phyloP scores from a whole-genome alignment of 2,888 invertebrate genomes.

The Aleiodes leptofemur region DNA sequence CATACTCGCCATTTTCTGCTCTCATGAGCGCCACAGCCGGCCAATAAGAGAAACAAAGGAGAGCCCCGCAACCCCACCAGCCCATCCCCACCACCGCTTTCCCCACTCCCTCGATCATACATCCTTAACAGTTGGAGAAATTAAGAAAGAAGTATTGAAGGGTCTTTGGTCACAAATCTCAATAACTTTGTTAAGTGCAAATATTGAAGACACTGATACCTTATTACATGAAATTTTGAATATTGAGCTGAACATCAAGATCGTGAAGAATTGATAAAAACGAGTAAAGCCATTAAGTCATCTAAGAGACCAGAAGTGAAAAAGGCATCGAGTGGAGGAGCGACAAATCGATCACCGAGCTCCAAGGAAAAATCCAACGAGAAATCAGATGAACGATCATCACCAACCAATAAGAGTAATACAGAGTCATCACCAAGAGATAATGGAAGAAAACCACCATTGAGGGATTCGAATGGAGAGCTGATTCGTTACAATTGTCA shows the following conservation, averaged over 20 bases:
- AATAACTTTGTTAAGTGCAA: not conserved
- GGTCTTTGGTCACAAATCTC: slow-evolving; percentile 19
- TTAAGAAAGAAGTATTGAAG: slow-evolving; percentile 22
- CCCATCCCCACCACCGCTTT: too few species aligned
- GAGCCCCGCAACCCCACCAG: too few species aligned
- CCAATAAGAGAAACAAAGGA: too few species aligned
- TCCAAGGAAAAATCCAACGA: not conserved
- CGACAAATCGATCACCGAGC: not conserved
- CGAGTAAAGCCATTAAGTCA: not conserved
- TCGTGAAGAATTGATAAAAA: not conserved
- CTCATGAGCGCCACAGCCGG: too few species aligned
- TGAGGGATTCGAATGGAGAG: too few species aligned
- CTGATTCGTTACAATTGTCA: too few species aligned
- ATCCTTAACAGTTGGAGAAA: not conserved
- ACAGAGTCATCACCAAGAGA: too few species aligned
- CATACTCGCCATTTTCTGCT: too few species aligned
- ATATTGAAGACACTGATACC: not conserved
- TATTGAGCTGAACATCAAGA: not conserved
- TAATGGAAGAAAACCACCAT: too few species aligned
- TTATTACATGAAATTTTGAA: slow-evolving; percentile 8
- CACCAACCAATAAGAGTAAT: too few species aligned
- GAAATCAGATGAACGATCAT: too few species aligned
- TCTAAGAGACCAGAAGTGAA: not conserved
- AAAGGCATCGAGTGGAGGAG: not conserved
- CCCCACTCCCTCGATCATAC: too few species aligned